Evolutionary conservation across 2,888 invertebrate species (phyloP).

Genomic region (Scelioninae gen. 1): DNA sequence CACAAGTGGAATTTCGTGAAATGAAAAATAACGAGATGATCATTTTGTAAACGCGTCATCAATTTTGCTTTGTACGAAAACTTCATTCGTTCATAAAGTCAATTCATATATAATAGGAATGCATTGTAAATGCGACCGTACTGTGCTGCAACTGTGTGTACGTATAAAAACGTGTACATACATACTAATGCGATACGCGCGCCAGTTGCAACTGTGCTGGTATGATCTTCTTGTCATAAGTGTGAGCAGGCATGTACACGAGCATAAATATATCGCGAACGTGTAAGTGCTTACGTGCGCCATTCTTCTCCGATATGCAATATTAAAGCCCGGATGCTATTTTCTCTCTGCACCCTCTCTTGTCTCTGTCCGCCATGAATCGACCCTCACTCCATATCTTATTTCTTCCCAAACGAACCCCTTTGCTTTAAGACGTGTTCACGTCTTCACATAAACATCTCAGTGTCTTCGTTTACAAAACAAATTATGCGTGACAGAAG

Average conservation of each 20-base stretch:
- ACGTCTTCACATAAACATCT: conserved; percentile 69
- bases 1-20: no score
- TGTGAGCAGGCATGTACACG: conserved; percentile 56
- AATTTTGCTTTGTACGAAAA: conserved; percentile 25
- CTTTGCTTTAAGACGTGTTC: conserved; percentile 61
- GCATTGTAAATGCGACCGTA: conserved; percentile 13
- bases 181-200: conserved; percentile 57
- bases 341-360: conserved; percentile 68
- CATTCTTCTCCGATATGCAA: conserved; percentile 71
- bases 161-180: conserved; percentile 52
- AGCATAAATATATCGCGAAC: conserved; percentile 64
- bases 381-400: conserved; percentile 67
- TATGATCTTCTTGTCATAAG: conserved; percentile 62
- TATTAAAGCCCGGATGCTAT: conserved; percentile 70
- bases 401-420: conserved; percentile 68
- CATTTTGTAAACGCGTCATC: conserved; percentile 34
- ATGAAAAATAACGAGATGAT: conserved; percentile 10
- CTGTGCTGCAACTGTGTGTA: neutral
- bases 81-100: conserved; percentile 46
- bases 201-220: conserved; percentile 36
- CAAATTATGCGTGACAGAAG: conserved; percentile 51
- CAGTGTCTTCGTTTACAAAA: conserved; percentile 65
- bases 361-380: conserved; percentile 62
- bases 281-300: conserved; percentile 68
- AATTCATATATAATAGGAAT: conserved; percentile 41